Base-by-base conservation (phyloP, 1,140 invertebrate genomes). In the Sitobion miscanthi region DNA sequence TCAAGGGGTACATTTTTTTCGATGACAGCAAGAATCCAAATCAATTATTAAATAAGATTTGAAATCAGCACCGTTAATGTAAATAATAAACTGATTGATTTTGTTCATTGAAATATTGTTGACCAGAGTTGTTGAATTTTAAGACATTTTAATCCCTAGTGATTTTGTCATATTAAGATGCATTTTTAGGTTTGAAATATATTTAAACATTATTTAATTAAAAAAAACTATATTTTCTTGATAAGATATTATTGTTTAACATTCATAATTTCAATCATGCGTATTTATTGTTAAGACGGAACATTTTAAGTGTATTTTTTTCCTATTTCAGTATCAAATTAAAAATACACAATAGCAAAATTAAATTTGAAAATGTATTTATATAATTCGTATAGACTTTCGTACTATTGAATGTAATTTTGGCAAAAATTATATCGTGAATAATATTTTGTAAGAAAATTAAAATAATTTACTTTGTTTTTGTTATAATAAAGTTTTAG, bases 101-200 rank as follows among this genome's bases (percentile, higher is more conserved):
- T 23, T 25, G 30, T 57, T 38, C 35, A 38, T 62, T 42, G 52
- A 42, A 90, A 90, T 45, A 45, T 90, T 90, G 89, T 90, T 90
- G 88, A 90, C 88, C 38, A 30, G 88, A 90, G 88, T 90, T 90
- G 88, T 90, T 90, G 89, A 90, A 90, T 90, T 90, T 89, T 89
- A 89, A 89, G 49, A 89, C 49, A 35, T 54, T 89, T 90, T 90
- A 90, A 90, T 90, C 89, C 62, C 14, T 62, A 23, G 20, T 69
- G 62, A 69, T 69, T 69, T 69, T n/a, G 11, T 45, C 54, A 45
- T 42, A 90, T 30, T 54, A 57, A 62, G 23, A 42, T 62, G 14
- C 30, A 69, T 62, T 57, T 90, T 57, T 57, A 11, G 11, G 4
- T 90, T 54, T 23, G 6, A 90, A 23, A 23, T 42, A 38, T 1